These are phyloP conservation scores for Lymantria dispar DNA, from an alignment of 2,888 invertebrate genomes.

Conservation along the genomic window DNA sequence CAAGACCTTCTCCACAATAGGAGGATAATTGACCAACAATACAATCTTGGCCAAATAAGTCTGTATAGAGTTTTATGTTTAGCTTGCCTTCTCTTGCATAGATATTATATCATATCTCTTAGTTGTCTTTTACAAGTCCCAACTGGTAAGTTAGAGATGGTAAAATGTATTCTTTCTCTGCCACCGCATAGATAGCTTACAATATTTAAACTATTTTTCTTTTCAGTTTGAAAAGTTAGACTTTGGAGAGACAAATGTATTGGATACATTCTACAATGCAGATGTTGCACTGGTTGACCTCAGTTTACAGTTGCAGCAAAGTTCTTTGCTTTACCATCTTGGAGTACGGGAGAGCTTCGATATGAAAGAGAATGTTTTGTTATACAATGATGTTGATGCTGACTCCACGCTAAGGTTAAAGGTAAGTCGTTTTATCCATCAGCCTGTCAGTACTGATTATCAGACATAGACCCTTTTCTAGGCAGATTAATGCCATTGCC, in stretches of 20 bases:
- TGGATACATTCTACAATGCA: slow-evolving; percentile 98
- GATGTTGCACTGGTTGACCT: slow-evolving; percentile 98
- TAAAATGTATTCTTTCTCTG: no score
- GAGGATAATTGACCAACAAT: no score
- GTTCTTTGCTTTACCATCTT: slow-evolving; percentile 96
- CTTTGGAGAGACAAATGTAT: slow-evolving; percentile 97
- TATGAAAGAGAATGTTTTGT: slow-evolving; percentile 96
- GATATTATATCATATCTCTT: no score
- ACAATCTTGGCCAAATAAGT: no score
- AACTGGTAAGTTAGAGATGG: no score
- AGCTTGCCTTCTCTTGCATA: no score
- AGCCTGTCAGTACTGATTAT: neutral
- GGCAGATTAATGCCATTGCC: no score
- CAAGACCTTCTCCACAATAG: no score
- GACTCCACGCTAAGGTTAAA: slow-evolving; percentile 94
- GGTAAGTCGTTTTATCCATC: slow-evolving; percentile 72
- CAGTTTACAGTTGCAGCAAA: slow-evolving; percentile 95
- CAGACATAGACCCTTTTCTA: no score
- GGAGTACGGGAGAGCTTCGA: slow-evolving; percentile 98
- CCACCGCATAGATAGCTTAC: neutral
- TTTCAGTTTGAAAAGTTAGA: slow-evolving; percentile 97
- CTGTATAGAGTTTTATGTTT: no score
- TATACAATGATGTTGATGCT: slow-evolving; percentile 94
- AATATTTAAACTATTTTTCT: slow-evolving; percentile 4
- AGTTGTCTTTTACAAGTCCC: no score